Evolutionary conservation across 2,888 invertebrate genomes (phyloP).

Genomic region (Parnassius mnemosyne): DNA sequence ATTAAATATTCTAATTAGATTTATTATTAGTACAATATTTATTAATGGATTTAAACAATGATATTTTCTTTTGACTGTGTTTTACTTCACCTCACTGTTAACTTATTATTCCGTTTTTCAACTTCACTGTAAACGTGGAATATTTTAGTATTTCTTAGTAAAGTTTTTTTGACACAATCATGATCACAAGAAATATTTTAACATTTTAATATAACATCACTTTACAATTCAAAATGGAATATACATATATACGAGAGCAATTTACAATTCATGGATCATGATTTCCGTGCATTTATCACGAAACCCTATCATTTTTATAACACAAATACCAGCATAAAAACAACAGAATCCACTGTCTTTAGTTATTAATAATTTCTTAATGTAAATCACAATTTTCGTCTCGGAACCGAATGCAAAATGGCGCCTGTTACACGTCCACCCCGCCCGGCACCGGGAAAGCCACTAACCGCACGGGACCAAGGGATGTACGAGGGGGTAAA

Average conservation of each 20-base stretch:
- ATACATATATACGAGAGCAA: neutral
- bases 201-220: neutral
- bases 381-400: neutral
- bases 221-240: neutral
- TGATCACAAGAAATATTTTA: neutral
- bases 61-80: too few species aligned
- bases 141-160: too few species aligned
- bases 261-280: constrained; percentile 1
- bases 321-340: neutral
- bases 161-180: too few species aligned
- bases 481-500: constrained; percentile 9
- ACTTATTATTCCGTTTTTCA: too few species aligned
- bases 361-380: neutral
- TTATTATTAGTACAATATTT: too few species aligned
- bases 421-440: constrained; percentile 2
- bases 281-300: neutral
- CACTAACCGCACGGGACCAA: constrained; percentile 16
- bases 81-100: too few species aligned
- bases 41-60: too few species aligned
- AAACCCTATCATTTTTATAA: neutral
- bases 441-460: constrained; percentile 6
- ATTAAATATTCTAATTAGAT: too few species aligned
- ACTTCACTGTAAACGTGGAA: too few species aligned
- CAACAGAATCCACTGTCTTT: neutral
- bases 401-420: neutral